Conservation (phyloP, 2,888 invertebrate genomes). For the Heliconius erato region DNA sequence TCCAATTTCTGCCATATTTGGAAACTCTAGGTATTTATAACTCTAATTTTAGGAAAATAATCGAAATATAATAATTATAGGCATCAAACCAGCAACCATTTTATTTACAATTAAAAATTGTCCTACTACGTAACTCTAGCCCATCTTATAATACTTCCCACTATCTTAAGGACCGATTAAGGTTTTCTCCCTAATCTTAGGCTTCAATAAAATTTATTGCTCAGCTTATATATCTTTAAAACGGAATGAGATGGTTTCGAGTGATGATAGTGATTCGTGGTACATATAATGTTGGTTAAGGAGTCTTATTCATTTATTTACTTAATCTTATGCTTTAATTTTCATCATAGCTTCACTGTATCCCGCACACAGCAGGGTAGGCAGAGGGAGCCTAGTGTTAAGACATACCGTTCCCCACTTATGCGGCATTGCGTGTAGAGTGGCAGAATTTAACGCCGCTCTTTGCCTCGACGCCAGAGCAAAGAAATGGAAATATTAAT, state of each 20-base stretch:
- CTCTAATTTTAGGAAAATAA: no score
- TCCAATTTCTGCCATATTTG: background rate
- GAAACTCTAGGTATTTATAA: background rate
- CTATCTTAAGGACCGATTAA: slow-evolving; percentile 50
- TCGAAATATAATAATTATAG: background rate
- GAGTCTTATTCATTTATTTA: background rate
- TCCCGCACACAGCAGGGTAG: no score
- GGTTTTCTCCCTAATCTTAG: slow-evolving; percentile 45
- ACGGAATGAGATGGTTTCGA: slow-evolving; percentile 49
- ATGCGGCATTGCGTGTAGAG: no score
- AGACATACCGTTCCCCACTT: no score
- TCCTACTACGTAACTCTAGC: background rate
- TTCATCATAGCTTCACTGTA: no score
- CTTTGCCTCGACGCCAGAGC: no score
- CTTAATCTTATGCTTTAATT: background rate
- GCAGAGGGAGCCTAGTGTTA: no score
- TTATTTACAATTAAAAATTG: background rate
- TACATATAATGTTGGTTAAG: slow-evolving; percentile 42
- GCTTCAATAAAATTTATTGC: slow-evolving; percentile 52
- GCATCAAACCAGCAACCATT: background rate
- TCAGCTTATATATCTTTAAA: slow-evolving; percentile 52
- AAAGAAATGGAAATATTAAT: no score
- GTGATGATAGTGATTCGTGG: slow-evolving; percentile 41
- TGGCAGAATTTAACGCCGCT: no score
- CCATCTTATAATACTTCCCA: background rate